Percentiles rank a stretch among this genome's conserved stretches.
Evolutionary conservation across 2,113 vertebrate genomes (phyloP).

Genomic region (Abramis brama): DNA sequence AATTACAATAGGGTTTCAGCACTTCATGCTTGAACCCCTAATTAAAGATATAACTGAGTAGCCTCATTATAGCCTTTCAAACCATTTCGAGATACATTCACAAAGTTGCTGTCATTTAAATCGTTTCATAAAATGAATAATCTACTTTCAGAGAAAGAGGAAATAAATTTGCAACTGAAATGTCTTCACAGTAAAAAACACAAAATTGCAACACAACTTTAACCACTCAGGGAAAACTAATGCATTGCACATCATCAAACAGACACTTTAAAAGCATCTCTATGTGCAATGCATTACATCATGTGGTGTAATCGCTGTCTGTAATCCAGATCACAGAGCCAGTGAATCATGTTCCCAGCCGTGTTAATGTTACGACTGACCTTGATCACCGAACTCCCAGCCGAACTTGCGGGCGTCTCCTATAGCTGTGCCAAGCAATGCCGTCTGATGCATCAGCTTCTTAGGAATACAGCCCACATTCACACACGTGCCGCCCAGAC

Average conservation of each 20-base stretch:
- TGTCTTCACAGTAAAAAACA: not conserved
- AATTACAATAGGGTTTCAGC: too few relatives aligned
- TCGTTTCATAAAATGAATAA: not conserved
- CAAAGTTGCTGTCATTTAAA: not conserved
- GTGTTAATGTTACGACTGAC: slow-evolving; percentile 64
- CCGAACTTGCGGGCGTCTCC: slow-evolving; percentile 89
- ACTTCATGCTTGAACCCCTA: too few relatives aligned
- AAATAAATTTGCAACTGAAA: not conserved
- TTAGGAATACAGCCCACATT: slow-evolving; percentile 98
- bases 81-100: not conserved
- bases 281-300: not conserved
- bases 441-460: slow-evolving; percentile 97
- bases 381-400: slow-evolving; percentile 88
- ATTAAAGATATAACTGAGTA: not conserved
- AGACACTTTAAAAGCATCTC: not conserved
- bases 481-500: slow-evolving; percentile 95
- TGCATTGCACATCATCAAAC: not conserved
- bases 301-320: not conserved
- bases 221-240: not conserved
- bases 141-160: not conserved
- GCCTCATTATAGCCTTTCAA: not conserved
- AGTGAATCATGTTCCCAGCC: not conserved
- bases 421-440: slow-evolving; percentile 84
- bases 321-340: not conserved
- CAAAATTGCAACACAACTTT: slow-evolving; percentile 28